Percentiles rank a stretch among this genome's conserved stretches.
These are phyloP conservation scores for Stigmatopora argus DNA, from an alignment of 2,113 vertebrate species.

Conservation along the genomic window DNA sequence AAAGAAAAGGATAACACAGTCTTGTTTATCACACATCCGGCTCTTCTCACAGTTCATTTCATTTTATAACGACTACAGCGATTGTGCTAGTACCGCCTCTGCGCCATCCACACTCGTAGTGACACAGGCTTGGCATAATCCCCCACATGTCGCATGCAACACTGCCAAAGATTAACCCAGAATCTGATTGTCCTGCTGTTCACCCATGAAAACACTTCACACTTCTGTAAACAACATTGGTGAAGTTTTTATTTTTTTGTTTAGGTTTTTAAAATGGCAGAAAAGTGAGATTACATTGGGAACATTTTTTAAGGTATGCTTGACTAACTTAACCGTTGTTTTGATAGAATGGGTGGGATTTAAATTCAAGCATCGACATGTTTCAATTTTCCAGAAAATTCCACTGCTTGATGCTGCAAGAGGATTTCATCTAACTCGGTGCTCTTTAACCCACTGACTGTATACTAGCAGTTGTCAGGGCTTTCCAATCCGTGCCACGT, in stretches of 20 bases:
- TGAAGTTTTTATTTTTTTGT: neutral
- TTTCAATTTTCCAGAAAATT: constrained; percentile 39
- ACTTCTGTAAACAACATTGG: neutral
- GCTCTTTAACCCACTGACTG: neutral
- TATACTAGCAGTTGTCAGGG: constrained; percentile 2
- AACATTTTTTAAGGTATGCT: neutral
- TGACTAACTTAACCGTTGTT: neutral
- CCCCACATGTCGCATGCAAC: neutral
- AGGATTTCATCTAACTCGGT: constrained; percentile 6
- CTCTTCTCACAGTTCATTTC: constrained; percentile 19
- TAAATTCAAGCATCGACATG: constrained; percentile 22
- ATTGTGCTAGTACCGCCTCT: constrained; percentile 17
- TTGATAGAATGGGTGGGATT: constrained; percentile 5
- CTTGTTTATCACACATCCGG: constrained; percentile 40
- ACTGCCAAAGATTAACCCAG: constrained; percentile 27
- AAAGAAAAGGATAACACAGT: constrained; percentile 35
- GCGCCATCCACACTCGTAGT: constrained; percentile 4
- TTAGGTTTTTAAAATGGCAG: neutral
- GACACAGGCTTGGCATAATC: constrained; percentile 17
- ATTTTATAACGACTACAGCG: constrained; percentile 36
- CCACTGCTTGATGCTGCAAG: constrained; percentile 17
- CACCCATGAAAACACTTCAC: neutral
- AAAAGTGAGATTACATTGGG: neutral
- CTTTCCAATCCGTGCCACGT: neutral
- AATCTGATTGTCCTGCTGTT: constrained; percentile 22